Evolutionary conservation across 2,888 invertebrate genomes (phyloP).

Genomic region (Macaria notata): DNA sequence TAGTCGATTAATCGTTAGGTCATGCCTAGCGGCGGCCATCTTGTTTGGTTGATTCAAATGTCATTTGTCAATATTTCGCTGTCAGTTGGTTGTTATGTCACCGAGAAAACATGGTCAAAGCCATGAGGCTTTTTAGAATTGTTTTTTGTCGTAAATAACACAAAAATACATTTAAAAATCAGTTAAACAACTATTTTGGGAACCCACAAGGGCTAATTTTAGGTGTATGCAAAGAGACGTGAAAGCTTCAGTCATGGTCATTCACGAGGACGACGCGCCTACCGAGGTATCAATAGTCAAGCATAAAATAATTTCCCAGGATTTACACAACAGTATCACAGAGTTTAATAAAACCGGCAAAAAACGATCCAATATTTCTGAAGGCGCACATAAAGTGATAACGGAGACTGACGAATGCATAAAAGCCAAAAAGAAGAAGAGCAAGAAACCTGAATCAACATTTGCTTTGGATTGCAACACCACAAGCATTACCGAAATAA

Average conservation of each 20-base stretch:
- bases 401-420: no score
- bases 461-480: background rate
- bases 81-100: background rate
- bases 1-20: slow-evolving; percentile 1
- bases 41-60: slow-evolving; percentile 3
- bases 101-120: background rate
- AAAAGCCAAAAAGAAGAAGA: no score
- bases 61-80: background rate
- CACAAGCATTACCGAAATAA: slow-evolving; percentile 35
- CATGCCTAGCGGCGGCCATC: slow-evolving; percentile 12
- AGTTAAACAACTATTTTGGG: no score
- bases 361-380: background rate
- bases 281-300: slow-evolving; percentile 34
- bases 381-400: no score
- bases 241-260: slow-evolving; percentile 44
- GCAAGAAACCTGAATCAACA: no score
- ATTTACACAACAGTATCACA: no score
- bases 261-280: slow-evolving; percentile 46
- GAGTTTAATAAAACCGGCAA: background rate
- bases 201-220: background rate
- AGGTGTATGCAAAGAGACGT: background rate
- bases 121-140: background rate
- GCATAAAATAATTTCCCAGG: background rate
- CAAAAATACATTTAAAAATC: no score
- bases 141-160: no score